These are phyloP conservation scores for Diprion similis DNA, from an alignment of 1,140 invertebrate genomes.

Conservation along the genomic window DNA sequence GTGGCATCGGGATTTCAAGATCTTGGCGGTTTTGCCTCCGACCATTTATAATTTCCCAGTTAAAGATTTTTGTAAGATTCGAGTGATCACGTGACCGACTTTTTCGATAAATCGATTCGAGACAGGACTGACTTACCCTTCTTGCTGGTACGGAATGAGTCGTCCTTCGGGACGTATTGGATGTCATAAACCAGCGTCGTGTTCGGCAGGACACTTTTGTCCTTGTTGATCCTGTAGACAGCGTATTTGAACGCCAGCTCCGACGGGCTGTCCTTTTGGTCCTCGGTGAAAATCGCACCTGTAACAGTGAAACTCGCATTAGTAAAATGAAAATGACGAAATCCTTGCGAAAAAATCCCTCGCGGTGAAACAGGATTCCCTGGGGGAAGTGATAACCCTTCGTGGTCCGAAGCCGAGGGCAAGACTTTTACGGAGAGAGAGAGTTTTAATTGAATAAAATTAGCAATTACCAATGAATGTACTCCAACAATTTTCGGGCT, in stretches of 20 bases:
- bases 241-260: conserved; percentile 94
- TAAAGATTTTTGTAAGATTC: too few relatives aligned
- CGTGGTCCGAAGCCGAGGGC: neutral
- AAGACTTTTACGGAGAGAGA: conserved; percentile 22
- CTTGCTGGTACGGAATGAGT: conserved; percentile 90
- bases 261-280: conserved; percentile 81
- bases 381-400: too few relatives aligned
- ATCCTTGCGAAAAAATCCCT: neutral
- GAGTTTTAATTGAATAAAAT: conserved; percentile 13
- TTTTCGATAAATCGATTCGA: too few relatives aligned
- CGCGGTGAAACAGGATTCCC: conserved; percentile 21
- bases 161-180: conserved; percentile 85
- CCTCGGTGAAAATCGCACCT: conserved; percentile 93
- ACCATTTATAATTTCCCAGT: too few relatives aligned
- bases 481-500: too few relatives aligned
- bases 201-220: conserved; percentile 80
- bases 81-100: too few relatives aligned
- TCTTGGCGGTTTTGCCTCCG: too few relatives aligned
- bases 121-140: conserved; percentile 72
- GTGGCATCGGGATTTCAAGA: too few relatives aligned
- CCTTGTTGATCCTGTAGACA: conserved; percentile 90
- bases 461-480: too few relatives aligned
- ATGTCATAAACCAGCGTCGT: conserved; percentile 90
- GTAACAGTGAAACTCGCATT: conserved; percentile 53
- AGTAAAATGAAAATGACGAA: neutral